Evolutionary conservation across 1,140 invertebrate genomes (phyloP).

Genomic region (Drosophila albomicans): DNA sequence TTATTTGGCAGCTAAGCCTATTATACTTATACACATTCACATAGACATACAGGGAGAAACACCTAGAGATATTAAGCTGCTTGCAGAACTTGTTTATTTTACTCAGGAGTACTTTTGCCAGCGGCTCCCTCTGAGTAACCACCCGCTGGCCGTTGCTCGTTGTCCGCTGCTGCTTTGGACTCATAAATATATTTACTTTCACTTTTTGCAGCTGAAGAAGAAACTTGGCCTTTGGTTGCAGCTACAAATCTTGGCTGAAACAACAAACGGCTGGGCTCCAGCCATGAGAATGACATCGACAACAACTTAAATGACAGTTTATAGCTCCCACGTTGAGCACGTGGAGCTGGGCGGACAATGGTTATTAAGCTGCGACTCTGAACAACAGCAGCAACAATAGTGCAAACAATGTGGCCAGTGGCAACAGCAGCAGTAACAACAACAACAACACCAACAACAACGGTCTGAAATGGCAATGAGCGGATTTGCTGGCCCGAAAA

Average conservation of each 20-base stretch:
- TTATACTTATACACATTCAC: constrained; percentile 27
- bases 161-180: constrained; percentile 35
- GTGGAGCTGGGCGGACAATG: constrained; percentile 63
- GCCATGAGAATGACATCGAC: constrained; percentile 72
- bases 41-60: constrained; percentile 13
- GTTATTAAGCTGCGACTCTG: constrained; percentile 67
- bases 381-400: constrained; percentile 38
- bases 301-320: constrained; percentile 83
- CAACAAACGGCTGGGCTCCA: constrained; percentile 47
- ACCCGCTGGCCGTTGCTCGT: background rate
- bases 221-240: constrained; percentile 65
- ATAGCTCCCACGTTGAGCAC: constrained; percentile 79
- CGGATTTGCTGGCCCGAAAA: constrained; percentile 77
- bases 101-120: constrained; percentile 72
- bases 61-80: constrained; percentile 25
- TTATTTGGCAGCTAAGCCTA: constrained; percentile 43
- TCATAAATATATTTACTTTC: constrained; percentile 82
- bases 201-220: constrained; percentile 60
- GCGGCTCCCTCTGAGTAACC: constrained; percentile 15
- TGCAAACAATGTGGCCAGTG: constrained; percentile 28
- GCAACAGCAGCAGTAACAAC: constrained; percentile 19
- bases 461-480: constrained; percentile 73
- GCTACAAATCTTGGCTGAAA: constrained; percentile 75
- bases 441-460: constrained; percentile 28
- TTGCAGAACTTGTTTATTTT: constrained; percentile 69